phyloP scores from a whole-genome alignment of 2,113 vertebrate species.

The Nipponia nippon region DNA sequence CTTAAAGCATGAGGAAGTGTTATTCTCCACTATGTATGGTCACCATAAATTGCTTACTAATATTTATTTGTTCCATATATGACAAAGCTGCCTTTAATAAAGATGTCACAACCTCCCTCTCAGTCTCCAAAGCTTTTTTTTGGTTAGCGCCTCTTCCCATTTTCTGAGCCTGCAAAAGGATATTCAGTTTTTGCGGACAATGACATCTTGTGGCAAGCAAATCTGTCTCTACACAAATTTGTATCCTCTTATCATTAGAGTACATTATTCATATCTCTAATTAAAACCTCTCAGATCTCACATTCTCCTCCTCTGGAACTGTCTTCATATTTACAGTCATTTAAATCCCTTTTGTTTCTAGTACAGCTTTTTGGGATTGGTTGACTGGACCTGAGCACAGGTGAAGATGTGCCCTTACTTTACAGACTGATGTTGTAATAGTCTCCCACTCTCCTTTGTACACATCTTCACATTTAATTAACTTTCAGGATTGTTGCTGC shows the following conservation, averaged over 20 bases:
- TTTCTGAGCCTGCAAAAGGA: background rate
- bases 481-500: background rate
- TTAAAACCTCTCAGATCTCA: background rate
- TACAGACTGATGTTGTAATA: background rate
- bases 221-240: background rate
- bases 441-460: background rate
- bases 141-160: background rate
- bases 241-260: background rate
- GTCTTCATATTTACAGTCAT: background rate
- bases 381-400: background rate
- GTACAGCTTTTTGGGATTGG: background rate
- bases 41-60: background rate
- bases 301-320: background rate
- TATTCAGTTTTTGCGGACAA: background rate
- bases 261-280: background rate
- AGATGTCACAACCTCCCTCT: background rate
- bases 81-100: background rate
- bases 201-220: conserved; percentile 2
- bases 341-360: background rate
- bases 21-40: background rate
- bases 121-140: background rate
- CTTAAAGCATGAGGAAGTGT: background rate
- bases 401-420: background rate
- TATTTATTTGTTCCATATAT: background rate
- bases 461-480: background rate